Evolutionary conservation across 2,888 invertebrate genomes (phyloP).

Genomic region (Fragum fragum): DNA sequence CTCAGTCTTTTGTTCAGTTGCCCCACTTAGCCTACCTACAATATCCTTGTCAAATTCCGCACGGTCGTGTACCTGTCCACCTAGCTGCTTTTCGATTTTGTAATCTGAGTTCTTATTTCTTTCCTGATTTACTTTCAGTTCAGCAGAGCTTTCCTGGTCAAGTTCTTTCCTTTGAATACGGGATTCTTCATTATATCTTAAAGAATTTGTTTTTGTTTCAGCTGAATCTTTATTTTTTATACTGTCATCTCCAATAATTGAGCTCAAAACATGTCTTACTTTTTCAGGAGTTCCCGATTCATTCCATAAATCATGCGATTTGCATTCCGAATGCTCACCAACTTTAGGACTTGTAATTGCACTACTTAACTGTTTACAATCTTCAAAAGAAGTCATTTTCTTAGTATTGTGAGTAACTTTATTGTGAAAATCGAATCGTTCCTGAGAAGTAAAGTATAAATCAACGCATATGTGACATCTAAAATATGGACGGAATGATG

Average conservation of each 20-base stretch:
- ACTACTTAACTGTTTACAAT: too few relatives aligned
- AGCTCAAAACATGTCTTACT: not conserved
- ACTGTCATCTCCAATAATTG: not conserved
- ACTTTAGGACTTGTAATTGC: not conserved
- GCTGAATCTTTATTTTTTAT: not conserved
- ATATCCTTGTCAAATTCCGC: too few relatives aligned
- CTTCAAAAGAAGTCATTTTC: not conserved
- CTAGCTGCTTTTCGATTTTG: too few relatives aligned
- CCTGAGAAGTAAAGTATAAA: constrained; percentile 19
- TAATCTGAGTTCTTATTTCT: too few relatives aligned
- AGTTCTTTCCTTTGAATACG: too few relatives aligned
- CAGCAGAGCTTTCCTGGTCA: too few relatives aligned
- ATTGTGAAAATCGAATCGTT: constrained; percentile 10
- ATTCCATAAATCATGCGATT: not conserved
- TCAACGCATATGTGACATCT: not conserved
- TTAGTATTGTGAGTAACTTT: constrained; percentile 6
- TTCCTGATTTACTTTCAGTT: too few relatives aligned
- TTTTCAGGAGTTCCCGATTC: constrained; percentile 20
- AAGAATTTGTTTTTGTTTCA: too few relatives aligned
- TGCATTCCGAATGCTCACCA: not conserved
- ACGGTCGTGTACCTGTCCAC: too few relatives aligned
- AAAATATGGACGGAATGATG: constrained; percentile 2
- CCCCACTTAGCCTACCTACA: too few relatives aligned
- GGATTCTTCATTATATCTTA: too few relatives aligned
- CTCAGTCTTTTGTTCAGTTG: too few relatives aligned